These are phyloP conservation scores for Panzeria rudis DNA, from an alignment of 2,888 invertebrate genomes.

Conservation along the genomic window DNA sequence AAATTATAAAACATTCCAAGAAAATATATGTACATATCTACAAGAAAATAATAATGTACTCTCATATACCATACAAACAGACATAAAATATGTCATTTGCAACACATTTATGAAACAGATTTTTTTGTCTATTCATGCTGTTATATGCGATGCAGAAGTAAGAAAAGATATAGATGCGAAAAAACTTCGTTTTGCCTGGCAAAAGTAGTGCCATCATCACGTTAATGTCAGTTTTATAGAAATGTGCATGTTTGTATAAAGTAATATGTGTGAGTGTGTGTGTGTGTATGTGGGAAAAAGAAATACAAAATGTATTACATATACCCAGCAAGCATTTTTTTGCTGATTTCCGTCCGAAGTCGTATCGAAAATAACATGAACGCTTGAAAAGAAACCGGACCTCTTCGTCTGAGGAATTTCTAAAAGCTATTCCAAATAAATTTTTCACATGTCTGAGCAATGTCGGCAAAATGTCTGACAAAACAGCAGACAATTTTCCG, in stretches of 20 bases:
- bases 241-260: neutral
- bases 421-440: no score
- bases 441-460: no score
- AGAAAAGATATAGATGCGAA: neutral
- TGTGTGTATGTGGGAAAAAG: neutral
- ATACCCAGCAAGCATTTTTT: no score
- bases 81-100: conserved; percentile 69
- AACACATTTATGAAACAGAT: conserved; percentile 58
- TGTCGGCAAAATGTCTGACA: no score
- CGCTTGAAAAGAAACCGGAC: no score
- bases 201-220: conserved; percentile 56
- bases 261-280: neutral
- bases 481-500: no score
- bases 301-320: conserved; percentile 19
- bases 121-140: conserved; percentile 1
- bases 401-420: no score
- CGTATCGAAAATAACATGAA: no score
- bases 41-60: conserved; percentile 30
- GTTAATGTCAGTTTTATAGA: conserved; percentile 61
- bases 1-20: conserved; percentile 10
- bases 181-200: conserved; percentile 2
- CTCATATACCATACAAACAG: conserved; percentile 17
- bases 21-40: conserved; percentile 5
- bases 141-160: neutral
- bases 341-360: no score